Conservation (phyloP, 2,888 invertebrate species). For the Eulithis testata region DNA sequence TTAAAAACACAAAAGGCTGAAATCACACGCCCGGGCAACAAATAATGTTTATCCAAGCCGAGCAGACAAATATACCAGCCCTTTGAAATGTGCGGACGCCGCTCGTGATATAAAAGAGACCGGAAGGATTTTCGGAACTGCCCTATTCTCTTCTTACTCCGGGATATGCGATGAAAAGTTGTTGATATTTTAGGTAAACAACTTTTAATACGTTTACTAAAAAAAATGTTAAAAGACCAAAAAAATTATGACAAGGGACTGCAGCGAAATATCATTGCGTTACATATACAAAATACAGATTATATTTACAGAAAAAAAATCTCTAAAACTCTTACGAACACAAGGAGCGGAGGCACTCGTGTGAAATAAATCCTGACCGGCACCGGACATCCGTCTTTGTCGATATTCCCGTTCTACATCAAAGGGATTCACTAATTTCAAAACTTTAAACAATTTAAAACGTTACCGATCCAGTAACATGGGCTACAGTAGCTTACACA, state of each 20-base stretch:
- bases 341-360: slow-evolving; percentile 68
- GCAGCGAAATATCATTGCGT: slow-evolving; percentile 26
- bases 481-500: slow-evolving; percentile 46
- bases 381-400: slow-evolving; percentile 84
- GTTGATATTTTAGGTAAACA: slow-evolving; percentile 62
- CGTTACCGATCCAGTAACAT: slow-evolving; percentile 57
- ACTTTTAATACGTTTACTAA: slow-evolving; percentile 37
- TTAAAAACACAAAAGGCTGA: slow-evolving; percentile 64
- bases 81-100: slow-evolving; percentile 68
- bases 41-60: slow-evolving; percentile 72
- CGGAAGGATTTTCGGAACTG: slow-evolving; percentile 72
- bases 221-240: slow-evolving; percentile 15
- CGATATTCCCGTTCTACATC: slow-evolving; percentile 83
- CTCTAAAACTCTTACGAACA: slow-evolving; percentile 49
- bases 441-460: slow-evolving; percentile 62
- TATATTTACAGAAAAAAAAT: slow-evolving; percentile 35
- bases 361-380: slow-evolving; percentile 84
- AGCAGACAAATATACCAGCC: slow-evolving; percentile 63
- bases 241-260: slow-evolving; percentile 2
- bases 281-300: slow-evolving; percentile 36
- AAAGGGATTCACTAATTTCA: slow-evolving; percentile 71
- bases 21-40: slow-evolving; percentile 67
- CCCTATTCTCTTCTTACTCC: slow-evolving; percentile 47
- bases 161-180: slow-evolving; percentile 48
- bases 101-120: slow-evolving; percentile 68